Evolutionary conservation across 2,797 vertebrate genomes (phyloP), one percentile per base, ranked within the genome.

Genomic region (Acanthiza pusilla): DNA sequence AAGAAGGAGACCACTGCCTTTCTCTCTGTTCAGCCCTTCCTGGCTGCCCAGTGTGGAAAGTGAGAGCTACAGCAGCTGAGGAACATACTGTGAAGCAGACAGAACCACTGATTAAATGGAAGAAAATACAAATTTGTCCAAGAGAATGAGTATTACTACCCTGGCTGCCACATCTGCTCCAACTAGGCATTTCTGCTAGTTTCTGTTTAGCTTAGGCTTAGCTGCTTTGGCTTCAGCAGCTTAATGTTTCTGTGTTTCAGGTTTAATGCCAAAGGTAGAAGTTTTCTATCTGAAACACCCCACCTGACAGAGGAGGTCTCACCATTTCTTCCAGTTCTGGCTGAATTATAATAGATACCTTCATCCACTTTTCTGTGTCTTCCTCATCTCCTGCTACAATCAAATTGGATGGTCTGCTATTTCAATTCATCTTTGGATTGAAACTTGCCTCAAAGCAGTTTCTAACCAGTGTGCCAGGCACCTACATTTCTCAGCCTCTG

Each of bases 51-150:
- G 14, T 0, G 1, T 66, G 75, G 81, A 86, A 94, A 91, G 13
- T 20, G n/a, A 89, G 54, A 40, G 45, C 61, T 92, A n/a, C 29
- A 67, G 43, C 62, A 77, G 68, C 66, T 0, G 7, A 92, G 57
- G 57, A 95, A 71, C 38, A 51, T 32, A 65, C 51, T 85, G 70
- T 2, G 1, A 91, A 83, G 61, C 65, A 89, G 72, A 51, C 38
- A 89, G 75, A 83, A 55, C 12, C 47, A 79, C 77, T 55, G 87
- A 85, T 88, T 89, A 83, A 96, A 88, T 66, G 87, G 94, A 96
- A 95, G 91, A 95, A 93, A 89, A 91, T 53, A 91, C 40, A 78
- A 57, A 47, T 21, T 55, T 73, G 57, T 78, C 72, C 81, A 91
- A 77, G 53, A 0, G 1, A 77, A 78, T 93, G 73, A 96, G 76